Base-by-base conservation (phyloP, 2,888 invertebrate genomes). In the Acholoe squamosa region DNA sequence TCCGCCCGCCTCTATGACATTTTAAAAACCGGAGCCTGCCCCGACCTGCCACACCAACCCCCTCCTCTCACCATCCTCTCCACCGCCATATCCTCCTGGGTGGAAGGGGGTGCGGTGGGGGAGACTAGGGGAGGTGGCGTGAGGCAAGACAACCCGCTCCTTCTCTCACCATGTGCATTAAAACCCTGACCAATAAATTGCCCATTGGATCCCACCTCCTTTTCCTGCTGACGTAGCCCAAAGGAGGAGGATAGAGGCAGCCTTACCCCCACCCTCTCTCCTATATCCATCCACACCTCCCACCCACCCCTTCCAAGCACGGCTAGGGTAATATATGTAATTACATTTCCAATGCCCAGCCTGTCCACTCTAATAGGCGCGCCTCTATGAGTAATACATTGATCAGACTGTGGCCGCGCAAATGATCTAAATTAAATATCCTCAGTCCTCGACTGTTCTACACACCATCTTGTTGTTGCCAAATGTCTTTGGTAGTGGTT, bases 351-450 rank as follows among this genome's bases (percentile, higher is more conserved):
- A 43, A 56, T 52, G 54, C 86, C 54, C 16, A 7, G n/a, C 10
- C 56, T 86, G 86, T 86, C 86, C 86, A 86, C 54, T 86, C 54
- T 54, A 86, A 54, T 86, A 56, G 54, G 12, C 14, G 54, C 28
- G 22, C 52, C n/a, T 54, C 86, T 86, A 86, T 54, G 86, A 86
- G 54, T 86, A 86, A 86, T 52, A 54, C 86, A 86, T 86, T 86
- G 86, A 86, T 86, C 86, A 54, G 54, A 19, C 25, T n/a, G 28
- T 43, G 43, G 43, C 52, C 28, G 54, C 25, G n/a, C 86, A 54
- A 86, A 86, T 86, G 51, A 86, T 86, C 86, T 56, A 54, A 86
- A 86, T 86, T 86, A 86, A 86, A 86, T 86, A 86, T 86, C 86
- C 86, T 7, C 19, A 54, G 14, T 19, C 25, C 52, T 19, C 31